These are phyloP conservation scores for Mormyrops attenuatus DNA, from an alignment of 2,797 vertebrate species.

Conservation along the genomic window DNA sequence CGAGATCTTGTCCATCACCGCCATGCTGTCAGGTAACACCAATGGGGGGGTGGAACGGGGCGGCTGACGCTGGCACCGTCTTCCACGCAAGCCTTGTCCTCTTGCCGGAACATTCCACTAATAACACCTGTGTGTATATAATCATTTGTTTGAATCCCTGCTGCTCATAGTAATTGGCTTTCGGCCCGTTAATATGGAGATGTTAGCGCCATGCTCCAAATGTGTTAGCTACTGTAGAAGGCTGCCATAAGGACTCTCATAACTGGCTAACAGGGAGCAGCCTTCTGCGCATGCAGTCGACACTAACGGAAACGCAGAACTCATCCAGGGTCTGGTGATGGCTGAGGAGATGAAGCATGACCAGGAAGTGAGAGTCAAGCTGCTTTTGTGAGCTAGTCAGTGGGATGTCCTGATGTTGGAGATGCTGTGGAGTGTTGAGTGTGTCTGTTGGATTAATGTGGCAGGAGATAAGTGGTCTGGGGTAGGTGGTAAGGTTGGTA, in stretches of 20 bases:
- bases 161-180: neutral
- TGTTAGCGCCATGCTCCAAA: neutral
- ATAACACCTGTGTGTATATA: neutral
- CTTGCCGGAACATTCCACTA: neutral
- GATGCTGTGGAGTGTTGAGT: neutral
- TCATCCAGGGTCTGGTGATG: neutral
- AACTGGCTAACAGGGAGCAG: too few relatives aligned
- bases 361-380: neutral
- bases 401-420: neutral
- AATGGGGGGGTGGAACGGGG: slow-evolving; percentile 41
- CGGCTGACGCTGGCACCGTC: neutral
- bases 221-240: neutral
- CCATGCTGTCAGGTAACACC: slow-evolving; percentile 99
- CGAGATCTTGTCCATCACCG: slow-evolving; percentile 99
- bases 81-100: neutral
- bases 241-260: neutral
- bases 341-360: neutral
- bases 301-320: neutral
- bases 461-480: neutral
- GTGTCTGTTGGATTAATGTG: neutral
- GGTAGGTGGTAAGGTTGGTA: neutral
- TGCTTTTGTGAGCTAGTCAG: neutral
- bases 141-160: neutral
- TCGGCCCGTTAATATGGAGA: neutral
- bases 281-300: too few relatives aligned